These are phyloP conservation scores for Latrodectus elegans DNA, from an alignment of 2,888 invertebrate genomes.

Conservation along the genomic window DNA sequence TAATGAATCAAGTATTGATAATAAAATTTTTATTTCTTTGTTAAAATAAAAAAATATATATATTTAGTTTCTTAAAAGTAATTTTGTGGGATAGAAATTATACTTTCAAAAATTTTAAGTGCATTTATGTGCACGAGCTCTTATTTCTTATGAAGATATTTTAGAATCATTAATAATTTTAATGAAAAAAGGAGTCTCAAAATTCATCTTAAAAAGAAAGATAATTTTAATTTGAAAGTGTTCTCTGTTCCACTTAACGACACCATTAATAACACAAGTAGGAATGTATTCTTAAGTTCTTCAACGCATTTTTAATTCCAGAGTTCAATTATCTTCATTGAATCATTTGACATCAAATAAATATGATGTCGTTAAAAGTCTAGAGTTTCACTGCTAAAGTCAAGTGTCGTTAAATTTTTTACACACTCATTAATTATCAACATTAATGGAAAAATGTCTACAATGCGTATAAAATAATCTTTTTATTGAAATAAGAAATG, in stretches of 20 bases:
- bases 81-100: no score
- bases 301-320: constrained; percentile 9
- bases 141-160: neutral
- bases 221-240: constrained; percentile 45
- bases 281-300: constrained; percentile 27
- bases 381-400: constrained; percentile 27
- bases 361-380: constrained; percentile 25
- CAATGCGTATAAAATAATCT: no score
- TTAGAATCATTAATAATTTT: constrained; percentile 20
- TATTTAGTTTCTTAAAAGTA: no score
- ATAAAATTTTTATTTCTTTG: no score
- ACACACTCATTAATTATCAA: constrained; percentile 19
- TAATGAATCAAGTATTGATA: no score
- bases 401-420: constrained; percentile 17
- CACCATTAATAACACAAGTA: constrained; percentile 32
- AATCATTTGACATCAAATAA: constrained; percentile 42
- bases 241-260: constrained; percentile 38
- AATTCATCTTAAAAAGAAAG: neutral
- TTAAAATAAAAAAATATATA: no score
- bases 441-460: constrained; percentile 34
- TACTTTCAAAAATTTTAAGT: no score
- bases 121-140: no score
- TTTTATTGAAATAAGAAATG: no score
- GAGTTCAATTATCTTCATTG: constrained; percentile 44
- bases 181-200: neutral